These are phyloP conservation scores for Rafetus swinhoei DNA, from an alignment of 2,113 vertebrate genomes.

Conservation along the genomic window DNA sequence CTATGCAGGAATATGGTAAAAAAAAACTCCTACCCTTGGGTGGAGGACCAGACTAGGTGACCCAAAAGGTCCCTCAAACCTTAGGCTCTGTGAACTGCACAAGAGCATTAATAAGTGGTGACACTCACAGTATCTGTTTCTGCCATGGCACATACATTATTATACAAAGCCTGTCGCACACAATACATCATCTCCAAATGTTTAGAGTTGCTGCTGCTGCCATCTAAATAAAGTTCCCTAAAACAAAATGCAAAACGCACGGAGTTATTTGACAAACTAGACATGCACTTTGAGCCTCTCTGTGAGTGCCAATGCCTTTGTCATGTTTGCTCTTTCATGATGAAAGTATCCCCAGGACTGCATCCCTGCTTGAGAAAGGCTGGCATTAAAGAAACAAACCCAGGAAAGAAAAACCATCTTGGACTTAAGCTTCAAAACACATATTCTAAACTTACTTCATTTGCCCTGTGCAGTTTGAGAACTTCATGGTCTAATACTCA, in stretches of 20 bases:
- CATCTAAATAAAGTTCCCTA: neutral
- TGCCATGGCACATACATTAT: constrained; percentile 28
- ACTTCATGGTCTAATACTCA: neutral
- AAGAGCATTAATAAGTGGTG: constrained; percentile 27
- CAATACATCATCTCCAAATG: neutral
- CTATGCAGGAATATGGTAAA: neutral
- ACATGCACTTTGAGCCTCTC: neutral
- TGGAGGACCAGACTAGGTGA: constrained; percentile 12
- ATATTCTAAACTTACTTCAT: neutral
- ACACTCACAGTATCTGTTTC: constrained; percentile 36
- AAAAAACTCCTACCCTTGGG: neutral
- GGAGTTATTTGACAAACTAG: neutral
- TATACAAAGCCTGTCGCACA: neutral
- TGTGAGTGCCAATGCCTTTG: fast-evolving
- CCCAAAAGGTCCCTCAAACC: constrained; percentile 14
- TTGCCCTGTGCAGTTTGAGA: neutral
- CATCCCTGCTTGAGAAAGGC: neutral
- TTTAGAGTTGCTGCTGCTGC: constrained; percentile 8
- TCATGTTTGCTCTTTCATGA: neutral
- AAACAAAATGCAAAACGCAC: neutral
- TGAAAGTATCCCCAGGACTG: neutral
- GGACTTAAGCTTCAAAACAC: neutral
- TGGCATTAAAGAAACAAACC: neutral
- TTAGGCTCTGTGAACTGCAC: constrained; percentile 34
- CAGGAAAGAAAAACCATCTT: neutral